Conservation (phyloP, 2,888 invertebrate genomes). For the Cosmopolites sordidus region DNA sequence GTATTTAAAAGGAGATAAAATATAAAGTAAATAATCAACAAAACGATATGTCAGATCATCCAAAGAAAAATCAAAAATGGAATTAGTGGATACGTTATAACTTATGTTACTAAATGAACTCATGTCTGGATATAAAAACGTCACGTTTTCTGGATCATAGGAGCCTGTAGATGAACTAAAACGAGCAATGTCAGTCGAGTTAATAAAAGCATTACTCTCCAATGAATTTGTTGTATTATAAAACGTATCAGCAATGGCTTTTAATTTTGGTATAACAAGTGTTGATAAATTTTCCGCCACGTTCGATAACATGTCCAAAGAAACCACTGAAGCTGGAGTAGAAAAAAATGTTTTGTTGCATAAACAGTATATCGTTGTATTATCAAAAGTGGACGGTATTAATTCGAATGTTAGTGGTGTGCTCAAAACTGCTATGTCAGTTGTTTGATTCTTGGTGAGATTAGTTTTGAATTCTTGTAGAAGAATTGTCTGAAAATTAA, state of each 20-base stretch:
- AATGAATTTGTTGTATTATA: not conserved
- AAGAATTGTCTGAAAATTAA: constrained; percentile 10
- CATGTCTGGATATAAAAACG: too few relatives aligned
- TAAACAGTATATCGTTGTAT: constrained; percentile 8
- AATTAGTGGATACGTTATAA: too few relatives aligned
- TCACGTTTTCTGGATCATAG: too few relatives aligned
- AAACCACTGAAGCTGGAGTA: constrained; percentile 7
- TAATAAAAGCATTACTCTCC: too few relatives aligned
- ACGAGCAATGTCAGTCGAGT: too few relatives aligned
- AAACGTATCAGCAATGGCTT: constrained; percentile 6
- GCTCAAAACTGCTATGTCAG: constrained; percentile 4
- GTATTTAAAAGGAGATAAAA: constrained; percentile 22
- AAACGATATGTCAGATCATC: constrained; percentile 28
- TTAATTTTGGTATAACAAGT: constrained; percentile 27
- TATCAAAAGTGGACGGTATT: constrained; percentile 4
- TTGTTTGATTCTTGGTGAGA: constrained; percentile 6
- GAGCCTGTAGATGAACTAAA: too few relatives aligned
- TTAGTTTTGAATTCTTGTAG: constrained; percentile 14
- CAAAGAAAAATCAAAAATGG: not conserved
- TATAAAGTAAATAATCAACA: constrained; percentile 31
- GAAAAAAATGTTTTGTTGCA: constrained; percentile 9
- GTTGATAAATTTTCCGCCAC: constrained; percentile 28
- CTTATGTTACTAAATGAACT: too few relatives aligned
- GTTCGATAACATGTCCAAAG: constrained; percentile 25
- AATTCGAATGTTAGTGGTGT: constrained; percentile 5